A percentile compares a stretch with the other conserved stretches of the same genome.
Evolutionary conservation across 2,113 vertebrate genomes (phyloP).

Genomic region (Alosa alosa): DNA sequence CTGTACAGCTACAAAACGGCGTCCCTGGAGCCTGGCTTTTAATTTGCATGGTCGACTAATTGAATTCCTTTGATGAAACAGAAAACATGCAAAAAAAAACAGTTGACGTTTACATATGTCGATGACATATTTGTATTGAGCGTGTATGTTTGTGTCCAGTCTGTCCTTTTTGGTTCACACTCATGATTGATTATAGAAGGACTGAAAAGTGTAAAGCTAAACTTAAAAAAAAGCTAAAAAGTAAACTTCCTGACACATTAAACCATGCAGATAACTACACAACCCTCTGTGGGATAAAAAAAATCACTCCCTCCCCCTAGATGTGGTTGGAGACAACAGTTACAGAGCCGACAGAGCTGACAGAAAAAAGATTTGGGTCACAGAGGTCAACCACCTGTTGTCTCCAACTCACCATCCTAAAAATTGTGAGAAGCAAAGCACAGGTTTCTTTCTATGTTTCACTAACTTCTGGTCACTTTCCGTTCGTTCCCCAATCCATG

Average conservation of each 20-base stretch:
- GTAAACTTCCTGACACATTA: neutral
- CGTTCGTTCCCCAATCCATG: neutral
- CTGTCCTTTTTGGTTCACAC: neutral
- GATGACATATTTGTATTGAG: neutral
- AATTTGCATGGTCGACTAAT: conserved; percentile 60
- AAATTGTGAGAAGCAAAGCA: neutral
- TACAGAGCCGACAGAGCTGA: neutral
- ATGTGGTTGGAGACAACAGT: neutral
- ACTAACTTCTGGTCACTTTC: neutral
- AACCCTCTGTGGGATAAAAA: neutral
- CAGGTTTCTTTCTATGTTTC: neutral
- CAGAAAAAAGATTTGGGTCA: neutral
- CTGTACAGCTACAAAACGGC: conserved; percentile 20
- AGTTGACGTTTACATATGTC: conserved; percentile 19
- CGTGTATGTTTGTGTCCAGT: neutral
- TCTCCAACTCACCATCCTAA: too few species aligned
- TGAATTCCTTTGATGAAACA: conserved; percentile 55
- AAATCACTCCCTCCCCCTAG: neutral
- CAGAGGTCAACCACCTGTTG: too few species aligned
- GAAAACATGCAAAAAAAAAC: neutral
- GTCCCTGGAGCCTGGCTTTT: conserved; percentile 55
- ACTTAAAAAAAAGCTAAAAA: too few species aligned
- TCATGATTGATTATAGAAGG: neutral
- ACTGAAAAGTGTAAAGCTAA: neutral
- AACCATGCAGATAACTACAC: neutral